Base-by-base conservation (phyloP, 2,113 vertebrate genomes). In the Phaethon lepturus region DNA sequence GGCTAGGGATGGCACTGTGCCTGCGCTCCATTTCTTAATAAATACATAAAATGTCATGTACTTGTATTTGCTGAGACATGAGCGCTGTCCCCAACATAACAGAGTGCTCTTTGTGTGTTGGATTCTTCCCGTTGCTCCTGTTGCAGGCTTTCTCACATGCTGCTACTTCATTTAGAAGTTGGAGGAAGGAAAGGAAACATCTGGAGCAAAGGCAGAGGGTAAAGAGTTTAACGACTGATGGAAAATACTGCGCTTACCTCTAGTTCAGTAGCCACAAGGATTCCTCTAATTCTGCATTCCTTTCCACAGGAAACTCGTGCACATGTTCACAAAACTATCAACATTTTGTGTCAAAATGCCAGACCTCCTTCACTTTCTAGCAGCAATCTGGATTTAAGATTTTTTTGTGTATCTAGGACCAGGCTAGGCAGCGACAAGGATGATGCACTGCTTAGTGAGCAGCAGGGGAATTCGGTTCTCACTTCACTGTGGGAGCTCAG, bases 181-280 rank as follows among this genome's bases (percentile, higher is more conserved):
- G 1, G 35, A 73, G 55, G 92, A 97, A 94, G 85, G 95, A 97
- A 93, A 93, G 90, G 90, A 94, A 97, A 95, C 95, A 97, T 92
- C 96, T 97, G 95, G 96, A 95, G 68, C 52, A 86, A 94, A 95
- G 64, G 55, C 97, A 90, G 83, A 92, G 91, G 88, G 79, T 92
- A 50, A 88, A 89, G 82, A 92, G 91, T 91, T 95, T 97, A 96
- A 95, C 3, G 7, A 80, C 77, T 76, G 67, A 19, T 47, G 63
- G 86, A 92, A 96, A 96, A 91, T 71, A 67, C 45, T 29, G 9
- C 74, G 19, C 52, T 91, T 86, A 64, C 91, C 78, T 92, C 83
- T 88, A 93, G 50, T 75, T 95, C 85, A 88, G 92, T 95, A 97
- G 90, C 68, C 33, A 63, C 78, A 74, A 92, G 64, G 44, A 64